Evolutionary conservation across 2,113 vertebrate species (phyloP), one percentile per base, ranked within the genome.

Genomic region (Cynopterus brachyotis): DNA sequence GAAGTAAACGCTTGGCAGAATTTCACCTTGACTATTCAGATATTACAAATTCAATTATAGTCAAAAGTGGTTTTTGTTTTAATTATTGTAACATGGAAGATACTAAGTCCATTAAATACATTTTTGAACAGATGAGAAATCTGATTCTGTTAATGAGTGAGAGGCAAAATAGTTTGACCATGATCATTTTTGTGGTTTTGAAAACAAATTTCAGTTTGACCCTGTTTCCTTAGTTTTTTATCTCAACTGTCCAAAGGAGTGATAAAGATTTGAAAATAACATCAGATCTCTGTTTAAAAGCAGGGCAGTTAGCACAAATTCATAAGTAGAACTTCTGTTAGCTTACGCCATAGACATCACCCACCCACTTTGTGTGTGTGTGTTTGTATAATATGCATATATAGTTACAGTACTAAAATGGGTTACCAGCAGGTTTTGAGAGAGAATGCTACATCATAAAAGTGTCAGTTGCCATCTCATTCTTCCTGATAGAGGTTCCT

Each of bases 401-500:
- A 86, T 93, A 97, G 95, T 95, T 95, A 83, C 45, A 93, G 85
- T 98, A 97, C 98, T 98, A 82, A 95, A 91, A 91, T 94, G 97
- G 97, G 95, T 97, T 96, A 96, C 95, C 96, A 98, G 95, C 91
- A 97, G 96, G 95, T 96, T 97, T 96, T 95, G 92, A 95, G 95
- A 96, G 95, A 96, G 94, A 94, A 84, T 93, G 95, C 91, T 95
- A 95, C 98, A 96, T 97, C 97, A 97, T 97, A 98, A 94, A 92
- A 97, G 98, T 89, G 60, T 94, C 98, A 94, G 97, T 93, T 93
- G 83, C 95, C 97, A 90, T 97, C 95, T 97, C 94, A 95, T 98
- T 93, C 97, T 98, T 95, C 98, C 96, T 57, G 73, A 91, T 79
- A 97, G 98, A 98, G 98, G 94, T 98, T 98, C 64, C 97, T 92